Conservation (phyloP, 2,888 invertebrate species). For the Xanthorhoe spadicearia region DNA sequence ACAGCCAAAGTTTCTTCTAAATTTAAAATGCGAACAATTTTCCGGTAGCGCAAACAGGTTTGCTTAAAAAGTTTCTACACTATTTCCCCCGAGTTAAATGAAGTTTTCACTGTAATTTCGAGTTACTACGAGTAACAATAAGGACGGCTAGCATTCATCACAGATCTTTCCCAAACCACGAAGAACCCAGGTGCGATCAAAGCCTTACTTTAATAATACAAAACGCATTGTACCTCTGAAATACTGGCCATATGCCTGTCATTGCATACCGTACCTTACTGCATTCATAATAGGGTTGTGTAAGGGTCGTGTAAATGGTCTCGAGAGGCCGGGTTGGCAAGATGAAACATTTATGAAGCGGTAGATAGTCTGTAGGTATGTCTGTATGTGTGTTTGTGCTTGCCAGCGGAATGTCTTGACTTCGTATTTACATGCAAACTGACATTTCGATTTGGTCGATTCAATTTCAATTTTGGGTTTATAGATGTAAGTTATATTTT, state of each 20-base stretch:
- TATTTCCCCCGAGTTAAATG: not conserved
- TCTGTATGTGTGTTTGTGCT: constrained; percentile 15
- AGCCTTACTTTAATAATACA: constrained; percentile 36
- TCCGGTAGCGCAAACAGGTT: not conserved
- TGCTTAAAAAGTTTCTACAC: not conserved
- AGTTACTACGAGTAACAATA: not conserved
- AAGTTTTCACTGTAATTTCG: not conserved
- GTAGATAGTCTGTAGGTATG: constrained; percentile 9
- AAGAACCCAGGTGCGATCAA: constrained; percentile 31
- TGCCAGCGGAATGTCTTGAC: not conserved
- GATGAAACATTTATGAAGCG: constrained; percentile 48
- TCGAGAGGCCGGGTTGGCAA: constrained; percentile 25
- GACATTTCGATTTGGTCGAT: not conserved
- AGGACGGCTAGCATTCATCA: not conserved
- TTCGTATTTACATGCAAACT: not conserved
- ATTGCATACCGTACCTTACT: constrained; percentile 28
- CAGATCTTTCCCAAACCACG: constrained; percentile 11
- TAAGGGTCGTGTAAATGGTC: constrained; percentile 28
- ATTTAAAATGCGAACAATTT: not conserved
- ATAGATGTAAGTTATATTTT: too few species aligned
- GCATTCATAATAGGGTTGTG: constrained; percentile 29
- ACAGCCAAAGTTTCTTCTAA: not conserved
- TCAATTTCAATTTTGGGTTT: too few species aligned
- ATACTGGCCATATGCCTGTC: constrained; percentile 20
- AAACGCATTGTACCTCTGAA: constrained; percentile 32